These are phyloP conservation scores for Pandion haliaetus DNA, from an alignment of 2,113 vertebrate genomes.

Conservation along the genomic window DNA sequence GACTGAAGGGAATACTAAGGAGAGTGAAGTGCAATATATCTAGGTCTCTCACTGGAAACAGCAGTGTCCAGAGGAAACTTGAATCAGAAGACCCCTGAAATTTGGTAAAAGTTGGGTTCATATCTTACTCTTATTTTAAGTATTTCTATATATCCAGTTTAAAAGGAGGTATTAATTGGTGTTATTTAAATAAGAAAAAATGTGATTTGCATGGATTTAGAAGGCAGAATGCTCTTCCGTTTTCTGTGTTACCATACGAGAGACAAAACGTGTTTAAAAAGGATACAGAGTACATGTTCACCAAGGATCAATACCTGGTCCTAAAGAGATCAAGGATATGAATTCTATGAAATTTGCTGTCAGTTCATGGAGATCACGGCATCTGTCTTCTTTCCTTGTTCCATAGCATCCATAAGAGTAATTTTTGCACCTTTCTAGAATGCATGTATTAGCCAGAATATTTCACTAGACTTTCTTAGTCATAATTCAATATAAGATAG, in stretches of 20 bases:
- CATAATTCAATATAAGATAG: neutral
- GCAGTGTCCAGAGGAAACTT: neutral
- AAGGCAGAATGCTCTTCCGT: neutral
- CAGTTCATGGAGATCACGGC: neutral
- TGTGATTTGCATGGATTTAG: neutral
- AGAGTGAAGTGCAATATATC: neutral
- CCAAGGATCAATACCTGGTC: neutral
- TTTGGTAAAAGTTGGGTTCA: neutral
- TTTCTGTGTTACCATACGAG: neutral
- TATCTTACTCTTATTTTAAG: neutral
- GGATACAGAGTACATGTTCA: neutral
- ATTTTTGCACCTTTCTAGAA: neutral
- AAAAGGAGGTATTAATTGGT: neutral
- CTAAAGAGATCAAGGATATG: neutral
- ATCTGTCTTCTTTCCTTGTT: neutral
- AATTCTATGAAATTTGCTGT: neutral
- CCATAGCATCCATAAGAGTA: neutral
- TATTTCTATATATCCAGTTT: neutral
- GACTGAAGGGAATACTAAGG: neutral
- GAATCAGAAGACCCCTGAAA: neutral
- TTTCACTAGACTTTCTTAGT: constrained; percentile 9
- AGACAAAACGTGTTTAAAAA: neutral
- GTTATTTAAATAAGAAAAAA: neutral
- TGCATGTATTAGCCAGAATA: neutral
- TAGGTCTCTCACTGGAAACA: neutral